Evolutionary conservation across 1,140 invertebrate species (phyloP).

Genomic region (Coelopa frigida): DNA sequence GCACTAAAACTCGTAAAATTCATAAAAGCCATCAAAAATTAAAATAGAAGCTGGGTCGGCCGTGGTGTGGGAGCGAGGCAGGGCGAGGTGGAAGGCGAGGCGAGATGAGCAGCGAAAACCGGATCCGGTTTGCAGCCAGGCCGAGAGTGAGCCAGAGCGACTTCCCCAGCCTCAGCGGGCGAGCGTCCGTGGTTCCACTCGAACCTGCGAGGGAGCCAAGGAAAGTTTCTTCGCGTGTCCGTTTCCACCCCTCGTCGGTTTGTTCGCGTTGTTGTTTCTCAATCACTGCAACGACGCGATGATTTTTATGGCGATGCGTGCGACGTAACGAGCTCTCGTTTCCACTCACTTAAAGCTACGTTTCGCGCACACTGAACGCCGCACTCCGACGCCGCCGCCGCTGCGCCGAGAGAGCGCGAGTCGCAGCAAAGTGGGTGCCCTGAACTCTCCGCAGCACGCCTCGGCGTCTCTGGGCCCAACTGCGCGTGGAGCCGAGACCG

Average conservation of each 20-base stretch:
- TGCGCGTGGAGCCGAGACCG: too few relatives aligned
- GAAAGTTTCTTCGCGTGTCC: too few relatives aligned
- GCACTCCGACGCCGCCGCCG: constrained; percentile 42
- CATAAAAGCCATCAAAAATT: constrained; percentile 44
- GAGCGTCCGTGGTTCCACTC: too few relatives aligned
- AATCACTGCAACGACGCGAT: constrained; percentile 41
- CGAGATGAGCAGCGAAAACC: background rate
- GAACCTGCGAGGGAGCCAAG: too few relatives aligned
- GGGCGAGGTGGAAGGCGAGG: background rate
- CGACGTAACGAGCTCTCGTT: constrained; percentile 46
- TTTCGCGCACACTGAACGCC: constrained; percentile 45
- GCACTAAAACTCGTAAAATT: constrained; percentile 44
- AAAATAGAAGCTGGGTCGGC: constrained; percentile 24
- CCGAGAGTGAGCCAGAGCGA: constrained; percentile 6
- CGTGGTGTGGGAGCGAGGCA: background rate
- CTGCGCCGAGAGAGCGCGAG: too few relatives aligned
- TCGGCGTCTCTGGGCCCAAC: too few relatives aligned
- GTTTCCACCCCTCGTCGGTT: constrained; percentile 1
- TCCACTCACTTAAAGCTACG: constrained; percentile 46
- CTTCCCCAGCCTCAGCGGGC: too few relatives aligned
- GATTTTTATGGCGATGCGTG: constrained; percentile 46
- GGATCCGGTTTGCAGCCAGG: background rate
- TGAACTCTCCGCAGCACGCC: too few relatives aligned
- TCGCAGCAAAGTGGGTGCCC: too few relatives aligned
- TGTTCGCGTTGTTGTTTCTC: constrained; percentile 28